These are phyloP conservation scores for Dreissena rostriformis DNA, from an alignment of 1,140 invertebrate genomes.

Conservation along the genomic window DNA sequence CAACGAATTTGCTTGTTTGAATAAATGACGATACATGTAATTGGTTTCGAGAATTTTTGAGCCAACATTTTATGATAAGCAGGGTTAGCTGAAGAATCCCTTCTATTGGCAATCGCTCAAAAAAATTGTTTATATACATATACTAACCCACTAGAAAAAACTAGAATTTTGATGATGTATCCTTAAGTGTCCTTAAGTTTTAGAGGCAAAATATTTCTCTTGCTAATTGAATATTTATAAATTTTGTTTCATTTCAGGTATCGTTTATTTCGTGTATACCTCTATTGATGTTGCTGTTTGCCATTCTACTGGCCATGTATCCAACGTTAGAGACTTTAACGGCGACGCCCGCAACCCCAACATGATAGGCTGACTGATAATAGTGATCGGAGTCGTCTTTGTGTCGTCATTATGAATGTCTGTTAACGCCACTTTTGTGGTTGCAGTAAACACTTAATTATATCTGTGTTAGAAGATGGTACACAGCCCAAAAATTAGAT, in stretches of 20 bases:
- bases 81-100: neutral
- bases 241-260: slow-evolving; percentile 73
- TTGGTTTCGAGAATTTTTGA: too few relatives aligned
- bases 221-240: neutral
- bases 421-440: too few relatives aligned
- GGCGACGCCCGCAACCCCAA: slow-evolving; percentile 76
- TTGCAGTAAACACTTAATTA: too few relatives aligned
- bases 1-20: too few relatives aligned
- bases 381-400: too few relatives aligned
- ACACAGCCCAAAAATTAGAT: too few relatives aligned
- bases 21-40: too few relatives aligned
- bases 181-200: neutral
- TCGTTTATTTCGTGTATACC: slow-evolving; percentile 81
- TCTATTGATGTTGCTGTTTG: slow-evolving; percentile 80
- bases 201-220: neutral
- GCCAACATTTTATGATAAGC: too few relatives aligned
- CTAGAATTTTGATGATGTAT: neutral
- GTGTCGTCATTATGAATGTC: too few relatives aligned
- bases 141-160: neutral
- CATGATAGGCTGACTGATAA: slow-evolving; percentile 47
- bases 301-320: slow-evolving; percentile 80
- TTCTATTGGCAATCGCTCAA: neutral
- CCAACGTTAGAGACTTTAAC: slow-evolving; percentile 79
- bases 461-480: too few relatives aligned
- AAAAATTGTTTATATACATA: neutral